phyloP scores from a whole-genome alignment of 2,113 vertebrate species.

The Chunga burmeisteri region DNA sequence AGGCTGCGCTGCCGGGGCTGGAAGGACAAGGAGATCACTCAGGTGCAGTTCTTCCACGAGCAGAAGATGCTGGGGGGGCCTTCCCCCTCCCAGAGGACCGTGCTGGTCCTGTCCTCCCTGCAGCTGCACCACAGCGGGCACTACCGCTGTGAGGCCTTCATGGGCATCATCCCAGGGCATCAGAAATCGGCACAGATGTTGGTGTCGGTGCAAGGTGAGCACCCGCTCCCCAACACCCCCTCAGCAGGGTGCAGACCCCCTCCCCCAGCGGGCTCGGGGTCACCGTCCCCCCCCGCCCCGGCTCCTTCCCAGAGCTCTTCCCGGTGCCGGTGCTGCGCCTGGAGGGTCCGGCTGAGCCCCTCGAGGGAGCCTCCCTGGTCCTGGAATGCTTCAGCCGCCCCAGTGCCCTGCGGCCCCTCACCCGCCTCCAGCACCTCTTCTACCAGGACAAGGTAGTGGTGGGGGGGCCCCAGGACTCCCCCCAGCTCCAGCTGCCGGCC shows the following conservation, averaged over 20 bases:
- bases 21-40: accelerated
- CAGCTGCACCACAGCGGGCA: background rate
- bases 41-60: background rate
- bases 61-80: accelerated
- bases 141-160: accelerated
- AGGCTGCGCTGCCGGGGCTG: background rate
- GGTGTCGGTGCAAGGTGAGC: background rate
- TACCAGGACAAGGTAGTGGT: background rate
- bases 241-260: background rate
- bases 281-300: background rate
- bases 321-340: background rate
- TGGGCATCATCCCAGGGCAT: accelerated
- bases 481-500: background rate
- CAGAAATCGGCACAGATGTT: accelerated
- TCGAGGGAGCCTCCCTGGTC: background rate
- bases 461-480: background rate
- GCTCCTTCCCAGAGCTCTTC: background rate
- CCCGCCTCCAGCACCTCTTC: background rate
- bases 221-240: background rate
- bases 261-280: background rate
- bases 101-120: background rate
- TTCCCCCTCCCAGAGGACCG: accelerated
- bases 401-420: background rate
- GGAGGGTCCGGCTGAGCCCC: background rate
- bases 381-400: background rate